Base-by-base conservation (phyloP, 2,113 vertebrate genomes). In the Leptobrachium ailaonicum region DNA sequence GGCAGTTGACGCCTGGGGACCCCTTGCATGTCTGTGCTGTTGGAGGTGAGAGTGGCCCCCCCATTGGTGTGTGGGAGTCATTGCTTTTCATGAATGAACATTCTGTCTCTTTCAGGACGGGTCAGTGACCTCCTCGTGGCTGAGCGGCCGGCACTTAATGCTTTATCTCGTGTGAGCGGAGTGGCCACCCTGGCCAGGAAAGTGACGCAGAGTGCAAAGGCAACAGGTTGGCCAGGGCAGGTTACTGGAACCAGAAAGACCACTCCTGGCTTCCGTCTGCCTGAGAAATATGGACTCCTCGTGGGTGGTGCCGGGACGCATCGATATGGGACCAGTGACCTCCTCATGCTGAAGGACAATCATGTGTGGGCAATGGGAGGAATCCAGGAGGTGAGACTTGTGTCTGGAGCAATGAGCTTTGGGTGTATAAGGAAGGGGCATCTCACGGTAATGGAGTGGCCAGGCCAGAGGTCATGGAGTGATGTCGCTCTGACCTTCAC, bases 261-360 rank as follows among this genome's bases (percentile, higher is more conserved):
- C 62, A 96, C 94, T 0, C 95, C 95, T 0, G 95, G 95, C 20
- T 96, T 96, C 86, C 91, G 94, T 8, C 80, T 96, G 82, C 90
- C 91, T 42, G 95, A 96, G 89, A 96, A 96, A 82, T 94, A 95
- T 0, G 92, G 90, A 66, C 93, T 96, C 82, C 83, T 94, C 14
- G 91, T 94, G 14, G 95, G 95, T 0, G 92, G 92, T 0, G 92
- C 90, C 0, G 89, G 88, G 50, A 87, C 86, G 60, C 95, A 96
- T 84, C 91, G 94, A 20, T 92, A 93, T 0, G 92, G 95, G 83
- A 87, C 95, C 76, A 93, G 92, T 12, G 90, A 89, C 6, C 90
- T 95, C 85, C 85, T 94, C 83, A 96, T 96, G 95, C 85, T 96
- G 77, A 96, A 96, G 82, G 95, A 96, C 87, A 96, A 96, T 82